Conservation (phyloP, 2,888 invertebrate genomes). For the Philereme transversata region DNA sequence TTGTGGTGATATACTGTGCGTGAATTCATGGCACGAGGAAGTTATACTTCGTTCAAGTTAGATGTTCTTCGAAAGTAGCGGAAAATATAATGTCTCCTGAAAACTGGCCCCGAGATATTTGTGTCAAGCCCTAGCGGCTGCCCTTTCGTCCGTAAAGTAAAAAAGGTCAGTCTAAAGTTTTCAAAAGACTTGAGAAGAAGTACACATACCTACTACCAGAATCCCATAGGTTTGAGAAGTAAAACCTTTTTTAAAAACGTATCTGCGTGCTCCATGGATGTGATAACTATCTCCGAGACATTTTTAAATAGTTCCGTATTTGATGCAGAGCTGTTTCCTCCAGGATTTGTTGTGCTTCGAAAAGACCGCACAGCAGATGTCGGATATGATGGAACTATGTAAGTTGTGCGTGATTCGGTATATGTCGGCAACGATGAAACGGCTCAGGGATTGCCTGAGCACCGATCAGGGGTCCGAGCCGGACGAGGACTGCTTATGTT, state of each 20-base stretch:
- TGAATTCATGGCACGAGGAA: slow-evolving; percentile 11
- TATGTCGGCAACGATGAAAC: not conserved
- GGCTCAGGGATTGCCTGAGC: too few species aligned
- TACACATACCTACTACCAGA: slow-evolving; percentile 18
- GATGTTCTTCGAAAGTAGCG: slow-evolving; percentile 14
- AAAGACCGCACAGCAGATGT: slow-evolving; percentile 6
- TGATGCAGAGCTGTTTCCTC: slow-evolving; percentile 5
- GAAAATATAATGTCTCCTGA: slow-evolving; percentile 15
- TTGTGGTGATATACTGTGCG: not conserved
- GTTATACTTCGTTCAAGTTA: slow-evolving; percentile 19
- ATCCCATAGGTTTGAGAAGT: slow-evolving; percentile 11
- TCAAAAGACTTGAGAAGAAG: slow-evolving; percentile 5
- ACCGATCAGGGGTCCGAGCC: too few species aligned
- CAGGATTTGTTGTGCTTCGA: slow-evolving; percentile 1
- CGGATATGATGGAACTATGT: slow-evolving; percentile 13
- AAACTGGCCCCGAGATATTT: slow-evolving; percentile 17
- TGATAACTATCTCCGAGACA: slow-evolving; percentile 10
- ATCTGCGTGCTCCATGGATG: not conserved
- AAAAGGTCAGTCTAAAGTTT: slow-evolving; percentile 2
- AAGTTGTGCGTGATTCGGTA: slow-evolving; percentile 8
- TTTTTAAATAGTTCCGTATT: slow-evolving; percentile 3
- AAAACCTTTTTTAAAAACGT: slow-evolving; percentile 17
- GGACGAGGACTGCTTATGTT: too few species aligned
- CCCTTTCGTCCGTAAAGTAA: slow-evolving; percentile 13
- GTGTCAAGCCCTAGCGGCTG: slow-evolving; percentile 22